phyloP scores from a whole-genome alignment of 2,888 invertebrate species.

The Ichneumon xanthorius region DNA sequence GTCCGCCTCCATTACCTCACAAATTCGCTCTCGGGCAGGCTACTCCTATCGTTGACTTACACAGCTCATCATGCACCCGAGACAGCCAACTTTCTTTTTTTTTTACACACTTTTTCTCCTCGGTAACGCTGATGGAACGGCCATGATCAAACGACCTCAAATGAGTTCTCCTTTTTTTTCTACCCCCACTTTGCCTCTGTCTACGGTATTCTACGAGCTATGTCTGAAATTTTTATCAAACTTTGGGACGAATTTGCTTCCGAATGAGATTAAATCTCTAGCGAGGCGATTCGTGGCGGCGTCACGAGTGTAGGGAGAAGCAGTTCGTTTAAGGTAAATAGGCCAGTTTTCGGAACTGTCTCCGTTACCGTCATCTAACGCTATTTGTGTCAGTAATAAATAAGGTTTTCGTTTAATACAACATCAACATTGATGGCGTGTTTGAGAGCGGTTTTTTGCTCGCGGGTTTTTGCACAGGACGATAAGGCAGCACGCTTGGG shows the following conservation, averaged over 20 bases:
- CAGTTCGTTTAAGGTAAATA: no score
- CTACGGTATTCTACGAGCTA: background rate
- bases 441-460: no score
- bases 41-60: constrained; percentile 36
- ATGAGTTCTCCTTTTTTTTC: background rate
- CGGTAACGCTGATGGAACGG: constrained; percentile 1
- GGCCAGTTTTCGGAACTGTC: no score
- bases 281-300: no score
- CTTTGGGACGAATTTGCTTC: background rate
- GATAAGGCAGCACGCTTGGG: no score
- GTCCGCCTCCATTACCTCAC: constrained; percentile 44
- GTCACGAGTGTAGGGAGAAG: no score
- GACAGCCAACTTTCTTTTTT: constrained; percentile 18
- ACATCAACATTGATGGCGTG: no score
- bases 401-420: no score
- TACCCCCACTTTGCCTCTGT: background rate
- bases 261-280: background rate
- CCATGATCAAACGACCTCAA: constrained; percentile 4
- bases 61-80: constrained; percentile 34
- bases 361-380: no score
- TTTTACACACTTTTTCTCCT: background rate
- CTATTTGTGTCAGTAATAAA: no score
- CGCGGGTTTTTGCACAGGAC: no score
- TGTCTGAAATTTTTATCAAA: background rate
- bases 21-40: constrained; percentile 46